Evolutionary conservation across 1,140 invertebrate species (phyloP).

Genomic region (Eriosoma lanigerum): DNA sequence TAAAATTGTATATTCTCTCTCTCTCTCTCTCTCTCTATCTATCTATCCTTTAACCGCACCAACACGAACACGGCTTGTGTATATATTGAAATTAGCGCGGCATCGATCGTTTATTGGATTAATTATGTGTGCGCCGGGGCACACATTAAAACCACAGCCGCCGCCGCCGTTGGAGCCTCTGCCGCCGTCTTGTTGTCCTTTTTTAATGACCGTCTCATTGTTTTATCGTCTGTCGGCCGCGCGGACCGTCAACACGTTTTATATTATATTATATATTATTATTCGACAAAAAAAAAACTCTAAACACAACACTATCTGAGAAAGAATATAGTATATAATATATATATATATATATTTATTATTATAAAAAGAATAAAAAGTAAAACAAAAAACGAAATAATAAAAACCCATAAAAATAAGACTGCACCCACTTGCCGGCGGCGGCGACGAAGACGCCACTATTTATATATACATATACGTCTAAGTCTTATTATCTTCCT

Average conservation of each 20-base stretch:
- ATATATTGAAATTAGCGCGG: slow-evolving; percentile 51
- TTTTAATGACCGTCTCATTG: slow-evolving; percentile 46
- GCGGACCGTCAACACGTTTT: slow-evolving; percentile 50
- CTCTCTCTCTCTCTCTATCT: background rate
- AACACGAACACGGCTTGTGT: background rate
- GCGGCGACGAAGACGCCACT: slow-evolving; percentile 19
- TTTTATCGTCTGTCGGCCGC: slow-evolving; percentile 44
- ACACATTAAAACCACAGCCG: slow-evolving; percentile 41
- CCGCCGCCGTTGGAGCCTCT: slow-evolving; percentile 2
- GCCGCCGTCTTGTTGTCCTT: slow-evolving; percentile 27
- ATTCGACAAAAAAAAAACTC: slow-evolving; percentile 18
- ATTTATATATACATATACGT: background rate
- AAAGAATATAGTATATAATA: background rate
- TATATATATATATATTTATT: background rate
- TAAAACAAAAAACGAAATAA: slow-evolving; percentile 39
- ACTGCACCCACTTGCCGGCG: slow-evolving; percentile 43
- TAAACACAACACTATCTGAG: background rate
- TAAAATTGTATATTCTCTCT: background rate
- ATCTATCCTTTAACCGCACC: background rate
- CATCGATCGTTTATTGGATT: slow-evolving; percentile 52
- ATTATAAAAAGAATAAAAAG: slow-evolving; percentile 14
- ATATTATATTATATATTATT: too few relatives aligned
- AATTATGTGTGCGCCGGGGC: slow-evolving; percentile 41
- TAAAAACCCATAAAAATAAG: slow-evolving; percentile 48
- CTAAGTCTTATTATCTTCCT: background rate